Conservation (phyloP, 2,797 vertebrate species). For the Chiloscyllium punctatum region DNA sequence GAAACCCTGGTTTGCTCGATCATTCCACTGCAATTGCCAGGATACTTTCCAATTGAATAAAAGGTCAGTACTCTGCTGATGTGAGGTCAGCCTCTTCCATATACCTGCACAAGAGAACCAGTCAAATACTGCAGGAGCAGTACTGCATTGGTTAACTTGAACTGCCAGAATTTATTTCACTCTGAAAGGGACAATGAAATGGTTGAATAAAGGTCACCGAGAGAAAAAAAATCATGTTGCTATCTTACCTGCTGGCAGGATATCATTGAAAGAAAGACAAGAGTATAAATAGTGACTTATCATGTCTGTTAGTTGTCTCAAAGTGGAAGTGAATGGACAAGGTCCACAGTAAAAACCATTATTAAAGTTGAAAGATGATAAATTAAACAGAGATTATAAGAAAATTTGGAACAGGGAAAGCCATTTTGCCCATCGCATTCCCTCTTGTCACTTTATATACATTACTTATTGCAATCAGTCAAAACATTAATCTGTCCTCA, state of each 20-base stretch:
- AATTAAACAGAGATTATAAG: not conserved
- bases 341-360: not conserved
- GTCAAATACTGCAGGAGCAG: not conserved
- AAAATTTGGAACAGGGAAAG: not conserved
- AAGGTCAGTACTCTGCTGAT: not conserved
- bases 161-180: not conserved
- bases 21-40: not conserved
- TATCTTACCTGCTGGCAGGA: not conserved
- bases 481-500: slow-evolving; percentile 20
- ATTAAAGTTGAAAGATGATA: not conserved
- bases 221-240: not conserved
- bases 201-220: not conserved
- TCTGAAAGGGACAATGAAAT: not conserved
- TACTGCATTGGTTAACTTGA: not conserved
- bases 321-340: not conserved
- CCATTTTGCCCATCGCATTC: not conserved
- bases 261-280: not conserved
- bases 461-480: not conserved
- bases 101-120: not conserved
- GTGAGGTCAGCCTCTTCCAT: not conserved
- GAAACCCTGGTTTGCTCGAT: too few species aligned
- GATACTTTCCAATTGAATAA: not conserved
- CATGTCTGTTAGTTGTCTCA: not conserved
- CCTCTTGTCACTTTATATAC: not conserved
- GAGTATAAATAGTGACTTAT: not conserved